Conservation (phyloP, 2,797 vertebrate genomes). For the Anguilla marmorata region DNA sequence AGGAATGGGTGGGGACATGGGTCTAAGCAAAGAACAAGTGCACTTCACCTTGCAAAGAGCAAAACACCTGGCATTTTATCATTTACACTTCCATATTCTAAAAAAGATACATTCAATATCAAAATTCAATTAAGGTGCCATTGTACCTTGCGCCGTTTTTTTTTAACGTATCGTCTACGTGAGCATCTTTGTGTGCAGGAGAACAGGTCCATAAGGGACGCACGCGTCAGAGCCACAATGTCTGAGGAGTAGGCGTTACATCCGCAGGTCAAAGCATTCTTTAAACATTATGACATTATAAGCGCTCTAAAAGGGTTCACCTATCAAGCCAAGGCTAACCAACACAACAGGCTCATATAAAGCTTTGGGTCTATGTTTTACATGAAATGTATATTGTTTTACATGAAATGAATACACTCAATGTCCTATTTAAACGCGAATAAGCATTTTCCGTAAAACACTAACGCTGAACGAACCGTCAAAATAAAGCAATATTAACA, state of each 20-base stretch:
- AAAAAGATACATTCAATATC: slow-evolving; percentile 79
- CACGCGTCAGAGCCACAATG: slow-evolving; percentile 14
- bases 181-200: slow-evolving; percentile 46
- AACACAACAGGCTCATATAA: not conserved
- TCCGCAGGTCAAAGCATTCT: slow-evolving; percentile 23
- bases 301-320: not conserved
- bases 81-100: slow-evolving; percentile 69
- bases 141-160: slow-evolving; percentile 55
- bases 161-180: slow-evolving; percentile 43
- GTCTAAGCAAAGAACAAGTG: slow-evolving; percentile 68
- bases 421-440: slow-evolving; percentile 19
- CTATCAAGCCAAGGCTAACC: not conserved
- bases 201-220: slow-evolving; percentile 47
- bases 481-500: slow-evolving; percentile 47
- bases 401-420: slow-evolving; percentile 25
- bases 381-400: slow-evolving; percentile 12
- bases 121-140: slow-evolving; percentile 78
- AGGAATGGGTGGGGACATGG: slow-evolving; percentile 45
- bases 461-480: slow-evolving; percentile 18
- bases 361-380: slow-evolving; percentile 22
- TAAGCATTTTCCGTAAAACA: not conserved
- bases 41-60: slow-evolving; percentile 75
- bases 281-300: slow-evolving; percentile 8
- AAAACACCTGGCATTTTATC: slow-evolving; percentile 53
- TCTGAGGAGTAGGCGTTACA: slow-evolving; percentile 10